Evolutionary conservation across 2,797 vertebrate species (phyloP), one percentile per base, ranked within the genome.

Genomic region (Semotilus atromaculatus): DNA sequence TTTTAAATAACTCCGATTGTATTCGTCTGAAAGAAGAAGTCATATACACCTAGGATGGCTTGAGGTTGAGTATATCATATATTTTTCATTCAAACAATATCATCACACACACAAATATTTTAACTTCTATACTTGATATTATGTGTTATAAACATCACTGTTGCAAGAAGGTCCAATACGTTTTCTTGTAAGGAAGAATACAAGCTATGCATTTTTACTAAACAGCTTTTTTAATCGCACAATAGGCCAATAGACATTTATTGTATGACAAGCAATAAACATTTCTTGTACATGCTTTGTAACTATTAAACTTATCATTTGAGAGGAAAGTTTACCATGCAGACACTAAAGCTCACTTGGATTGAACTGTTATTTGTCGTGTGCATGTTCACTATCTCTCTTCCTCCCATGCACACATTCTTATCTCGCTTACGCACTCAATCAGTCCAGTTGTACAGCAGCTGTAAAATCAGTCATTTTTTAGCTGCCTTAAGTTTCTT

Each of bases 401-500:
- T 45, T 82, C 48, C 38, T 70, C 68, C 62, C 40, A 83, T 74
- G 82, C 55, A 85, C 70, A 86, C 70, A 84, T 72, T 85, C 85
- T 90, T 89, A 90, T 90, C 89, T 76, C 64, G 51, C 82, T 86
- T 86, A 85, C 82, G 77, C 86, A 83, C 86, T 81, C 82, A 85
- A 75, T 88, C 77, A 86, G 84, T 86, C 80, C 88, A 82, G 83
- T 75, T 82, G 70, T 86, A 85, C 87, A 89, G 72, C 53, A 81
- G 85, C 71, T 82, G 76, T 84, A 87, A 88, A 87, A 66, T 60
- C 62, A 79, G 70, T 79, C 38, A 40, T 77, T 77, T 76, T 60
- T 76, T 60, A 77, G 53, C 14, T 60, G 55, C 11, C 55, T 77
- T 62, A 29, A 40, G 55, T 43, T 60, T 77, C 55, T 26, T 77